These are phyloP conservation scores for Irena cyanogastra DNA, from an alignment of 2,113 vertebrate species.

Conservation along the genomic window DNA sequence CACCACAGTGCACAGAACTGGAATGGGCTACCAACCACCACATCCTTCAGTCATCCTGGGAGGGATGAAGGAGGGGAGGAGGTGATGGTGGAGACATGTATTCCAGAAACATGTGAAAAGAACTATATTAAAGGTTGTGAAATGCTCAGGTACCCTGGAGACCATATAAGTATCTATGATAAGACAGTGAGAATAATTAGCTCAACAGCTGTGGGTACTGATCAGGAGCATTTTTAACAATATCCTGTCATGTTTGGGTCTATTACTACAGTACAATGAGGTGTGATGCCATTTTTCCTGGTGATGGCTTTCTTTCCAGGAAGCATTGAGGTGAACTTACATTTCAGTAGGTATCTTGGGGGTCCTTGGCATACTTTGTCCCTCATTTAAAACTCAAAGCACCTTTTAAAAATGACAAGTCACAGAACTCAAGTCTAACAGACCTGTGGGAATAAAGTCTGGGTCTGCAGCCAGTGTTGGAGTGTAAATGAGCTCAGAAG, in stretches of 20 bases:
- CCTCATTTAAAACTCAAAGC: slow-evolving; percentile 15
- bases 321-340: not conserved
- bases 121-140: not conserved
- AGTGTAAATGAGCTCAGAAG: slow-evolving; percentile 5
- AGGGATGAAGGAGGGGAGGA: not conserved
- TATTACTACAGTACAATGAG: slow-evolving; percentile 33
- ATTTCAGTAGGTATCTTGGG: not conserved
- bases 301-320: not conserved
- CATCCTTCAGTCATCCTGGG: not conserved
- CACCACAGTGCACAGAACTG: accelerated
- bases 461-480: not conserved
- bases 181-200: slow-evolving; percentile 36
- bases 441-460: not conserved
- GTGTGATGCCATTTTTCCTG: slow-evolving; percentile 19
- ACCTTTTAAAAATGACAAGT: not conserved
- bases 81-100: not conserved
- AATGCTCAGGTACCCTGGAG: not conserved
- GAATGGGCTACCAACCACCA: not conserved
- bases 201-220: slow-evolving; percentile 4
- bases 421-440: not conserved
- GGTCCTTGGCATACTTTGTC: not conserved
- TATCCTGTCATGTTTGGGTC: slow-evolving; percentile 3
- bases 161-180: not conserved
- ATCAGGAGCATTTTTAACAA: slow-evolving; percentile 12
- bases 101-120: not conserved